Base-by-base conservation (phyloP, 2,113 vertebrate species). In the Coptodon rendalli region DNA sequence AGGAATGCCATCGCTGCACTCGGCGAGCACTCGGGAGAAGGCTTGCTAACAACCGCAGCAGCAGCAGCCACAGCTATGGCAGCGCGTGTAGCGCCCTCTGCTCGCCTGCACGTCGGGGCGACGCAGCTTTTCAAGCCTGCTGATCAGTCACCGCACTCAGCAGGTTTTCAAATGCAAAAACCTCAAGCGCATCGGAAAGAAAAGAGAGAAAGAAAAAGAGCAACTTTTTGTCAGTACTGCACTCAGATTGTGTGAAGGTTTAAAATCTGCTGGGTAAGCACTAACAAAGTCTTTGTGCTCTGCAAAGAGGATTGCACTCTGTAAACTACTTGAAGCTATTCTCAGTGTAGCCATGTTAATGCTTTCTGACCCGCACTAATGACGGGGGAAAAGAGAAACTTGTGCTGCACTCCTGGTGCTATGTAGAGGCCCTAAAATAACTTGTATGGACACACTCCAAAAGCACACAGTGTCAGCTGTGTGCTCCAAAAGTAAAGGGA, bases 1-100 rank as follows among this genome's bases (percentile, higher is more conserved):
- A 98, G 94, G 97, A 96, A 93, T 97, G 93, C 95, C 97, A 95
- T 95, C 88, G 96, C 96, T 96, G 94, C 87, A n/a, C n/a, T n/a
- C n/a, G 84, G 87, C 80, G 24, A 97, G 96, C 96, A 95, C 91
- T 89, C 86, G 89, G 90, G 95, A 96, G 94, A 95, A 93, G 68
- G 88, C 93, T 95, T 90, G 93, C 96, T 95, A 95, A 89, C 96
- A 94, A 96, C 95, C 91, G 66, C 95, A 81, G 94, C 56, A 91
- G 96, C 89, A 82, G 92, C 93, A n/a, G 57, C 89, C 68, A 27
- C 83, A 52, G 87, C 83, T 10, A 82, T 8, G 82, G 71, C 87
- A 91, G 52, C 80, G 81, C 81, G 84, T 73, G 87, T 59, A 84
- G 90, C 57, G 19, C 76, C 45, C 80, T 86, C 17, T 82, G 83